Base-by-base conservation (phyloP, 2,888 invertebrate species). In the Clivina fossor region DNA sequence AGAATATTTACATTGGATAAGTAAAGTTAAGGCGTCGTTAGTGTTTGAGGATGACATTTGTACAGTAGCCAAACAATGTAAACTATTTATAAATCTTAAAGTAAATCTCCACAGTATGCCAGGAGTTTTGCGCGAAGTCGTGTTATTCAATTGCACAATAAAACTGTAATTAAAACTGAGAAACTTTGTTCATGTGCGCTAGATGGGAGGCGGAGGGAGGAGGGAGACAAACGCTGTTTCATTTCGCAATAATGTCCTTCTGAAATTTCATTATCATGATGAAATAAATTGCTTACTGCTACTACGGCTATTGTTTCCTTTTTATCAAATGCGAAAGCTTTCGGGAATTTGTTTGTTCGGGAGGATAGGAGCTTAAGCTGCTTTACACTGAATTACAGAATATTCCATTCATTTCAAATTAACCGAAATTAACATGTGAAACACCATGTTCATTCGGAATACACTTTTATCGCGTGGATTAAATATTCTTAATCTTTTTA, bases 141-240 rank as follows among this genome's bases (percentile, higher is more conserved):
- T 50, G 40, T 50, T 50, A 50, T 50, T 50, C 50, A 50, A 50
- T 50, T 50, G 32, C 41, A 50, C 40, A 50, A 41, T 50, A 50
- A 50, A 50, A 50, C 38, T 50, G 50, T 50, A 50, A 50, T 50
- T 50, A 50, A 50, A 50, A 38, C 49, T n/a, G n/a, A 38, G 49
- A 49, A 49, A 50, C 50, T 50, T 50, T 9, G 32, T 33, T 33
- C 16, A 16, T n/a, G n/a, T n/a, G n/a, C n/a, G n/a, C n/a, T n/a
- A n/a, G n/a, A n/a, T n/a, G n/a, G n/a, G n/a, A n/a, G n/a, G n/a
- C n/a, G n/a, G n/a, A n/a, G n/a, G n/a, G n/a, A n/a, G n/a, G n/a
- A n/a, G n/a, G n/a, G n/a, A n/a, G n/a, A n/a, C 22, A 15, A 19
- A 20, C 41, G 32, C 22, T 50, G 50, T 50, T 50, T 50, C 41